Percentiles rank a stretch among this genome's conserved stretches.
Evolutionary conservation across 2,797 vertebrate species (phyloP).

Genomic region (Sebastes nivosus): DNA sequence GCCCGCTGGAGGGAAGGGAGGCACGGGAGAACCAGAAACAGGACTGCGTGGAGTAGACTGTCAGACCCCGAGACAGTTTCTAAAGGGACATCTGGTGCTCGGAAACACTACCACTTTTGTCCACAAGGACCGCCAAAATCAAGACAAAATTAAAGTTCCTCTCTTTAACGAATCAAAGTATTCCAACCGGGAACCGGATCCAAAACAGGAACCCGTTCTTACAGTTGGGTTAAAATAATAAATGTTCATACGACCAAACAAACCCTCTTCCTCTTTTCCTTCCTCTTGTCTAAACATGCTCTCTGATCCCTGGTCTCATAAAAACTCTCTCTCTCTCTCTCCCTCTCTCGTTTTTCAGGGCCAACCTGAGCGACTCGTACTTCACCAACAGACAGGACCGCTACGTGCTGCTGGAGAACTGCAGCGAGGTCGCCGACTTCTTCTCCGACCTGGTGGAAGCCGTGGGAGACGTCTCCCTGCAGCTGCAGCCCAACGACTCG

Average conservation of each 20-base stretch:
- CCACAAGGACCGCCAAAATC: no score
- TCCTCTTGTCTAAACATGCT: not conserved
- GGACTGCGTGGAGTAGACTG: no score
- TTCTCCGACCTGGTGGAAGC: conserved; percentile 92
- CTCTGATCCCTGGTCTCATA: not conserved
- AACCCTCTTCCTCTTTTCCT: not conserved
- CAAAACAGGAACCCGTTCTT: not conserved
- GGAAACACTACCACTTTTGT: no score
- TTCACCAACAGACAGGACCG: conserved; percentile 99
- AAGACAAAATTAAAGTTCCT: no score
- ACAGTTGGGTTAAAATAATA: not conserved
- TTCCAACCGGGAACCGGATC: no score
- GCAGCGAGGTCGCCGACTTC: conserved; percentile 91
- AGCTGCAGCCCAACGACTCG: conserved; percentile 88
- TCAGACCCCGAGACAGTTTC: no score
- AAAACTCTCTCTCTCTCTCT: not conserved
- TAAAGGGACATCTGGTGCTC: no score
- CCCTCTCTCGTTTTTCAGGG: conserved; percentile 71
- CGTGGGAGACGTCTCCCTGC: conserved; percentile 92
- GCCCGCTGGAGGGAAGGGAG: no score
- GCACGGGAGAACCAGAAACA: accelerated
- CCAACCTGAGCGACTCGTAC: conserved; percentile 97
- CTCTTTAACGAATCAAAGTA: no score
- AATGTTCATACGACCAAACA: not conserved
- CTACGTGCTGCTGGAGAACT: conserved; percentile 93